Conservation (phyloP, 92 coral and sea anemone genomes). For the Bergia puertoricense region DNA sequence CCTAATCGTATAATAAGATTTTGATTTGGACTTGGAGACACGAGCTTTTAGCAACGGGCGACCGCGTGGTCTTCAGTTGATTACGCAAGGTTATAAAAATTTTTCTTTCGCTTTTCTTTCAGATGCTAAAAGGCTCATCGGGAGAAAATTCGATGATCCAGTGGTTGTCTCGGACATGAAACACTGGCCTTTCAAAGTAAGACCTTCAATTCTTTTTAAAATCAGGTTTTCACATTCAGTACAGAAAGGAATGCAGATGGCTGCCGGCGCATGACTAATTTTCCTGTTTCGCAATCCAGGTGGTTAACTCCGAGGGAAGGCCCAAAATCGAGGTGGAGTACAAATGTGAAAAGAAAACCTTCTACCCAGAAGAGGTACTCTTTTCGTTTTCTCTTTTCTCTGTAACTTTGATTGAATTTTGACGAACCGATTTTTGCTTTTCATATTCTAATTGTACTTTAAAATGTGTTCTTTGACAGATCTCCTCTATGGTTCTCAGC, state of each 20-base stretch:
- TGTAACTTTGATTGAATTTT: neutral
- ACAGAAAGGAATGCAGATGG: neutral
- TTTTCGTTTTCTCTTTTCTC: neutral
- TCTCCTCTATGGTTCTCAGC: no score
- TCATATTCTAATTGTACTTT: no score
- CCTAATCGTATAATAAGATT: neutral
- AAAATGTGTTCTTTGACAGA: no score
- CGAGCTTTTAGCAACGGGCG: neutral
- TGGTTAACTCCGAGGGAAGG: conserved; percentile 55
- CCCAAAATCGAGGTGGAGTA: conserved; percentile 72
- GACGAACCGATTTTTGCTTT: no score
- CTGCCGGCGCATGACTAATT: neutral
- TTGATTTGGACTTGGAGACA: neutral
- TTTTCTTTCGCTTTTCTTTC: neutral
- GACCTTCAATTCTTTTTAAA: neutral
- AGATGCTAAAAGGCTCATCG: conserved; percentile 94
- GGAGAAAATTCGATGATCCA: conserved; percentile 77
- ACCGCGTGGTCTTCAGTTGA: neutral
- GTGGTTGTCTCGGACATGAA: conserved; percentile 75
- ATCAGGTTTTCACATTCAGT: neutral
- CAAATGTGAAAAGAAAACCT: conserved; percentile 65
- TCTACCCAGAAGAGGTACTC: conserved; percentile 74
- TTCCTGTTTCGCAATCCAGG: conserved; percentile 37
- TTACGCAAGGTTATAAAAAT: neutral
- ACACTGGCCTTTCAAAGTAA: conserved; percentile 91